These are phyloP conservation scores for Epinephelus moara DNA, from an alignment of 2,113 vertebrate species.

Conservation along the genomic window DNA sequence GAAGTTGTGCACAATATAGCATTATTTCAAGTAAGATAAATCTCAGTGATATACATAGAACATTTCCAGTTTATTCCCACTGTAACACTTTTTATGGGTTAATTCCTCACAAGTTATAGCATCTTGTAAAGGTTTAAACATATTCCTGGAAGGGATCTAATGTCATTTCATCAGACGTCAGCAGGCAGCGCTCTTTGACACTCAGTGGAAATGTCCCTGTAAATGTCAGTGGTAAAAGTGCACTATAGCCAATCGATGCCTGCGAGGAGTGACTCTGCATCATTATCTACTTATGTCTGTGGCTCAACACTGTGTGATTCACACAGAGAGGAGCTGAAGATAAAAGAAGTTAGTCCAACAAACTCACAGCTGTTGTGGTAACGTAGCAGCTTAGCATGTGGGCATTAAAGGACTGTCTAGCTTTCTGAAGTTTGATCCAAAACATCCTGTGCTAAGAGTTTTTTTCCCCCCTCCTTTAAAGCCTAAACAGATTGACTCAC, in stretches of 20 bases:
- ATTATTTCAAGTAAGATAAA: not conserved
- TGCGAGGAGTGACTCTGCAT: conserved; percentile 30
- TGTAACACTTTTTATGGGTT: not conserved
- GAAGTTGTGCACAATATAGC: not conserved
- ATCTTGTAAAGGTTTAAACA: conserved; percentile 5
- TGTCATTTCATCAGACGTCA: conserved; percentile 30
- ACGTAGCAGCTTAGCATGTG: conserved; percentile 8
- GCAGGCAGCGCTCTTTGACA: conserved; percentile 18
- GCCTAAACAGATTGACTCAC: conserved; percentile 36
- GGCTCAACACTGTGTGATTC: conserved; percentile 29
- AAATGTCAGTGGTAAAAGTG: conserved; percentile 60
- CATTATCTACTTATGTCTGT: conserved; percentile 47
- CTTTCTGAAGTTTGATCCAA: conserved; percentile 32
- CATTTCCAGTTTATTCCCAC: not conserved
- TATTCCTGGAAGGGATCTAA: not conserved
- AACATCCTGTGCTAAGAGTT: conserved; percentile 3
- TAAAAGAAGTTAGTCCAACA: conserved; percentile 41
- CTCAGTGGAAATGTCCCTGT: conserved; percentile 46
- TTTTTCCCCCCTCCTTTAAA: not conserved
- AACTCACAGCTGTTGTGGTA: conserved; percentile 55
- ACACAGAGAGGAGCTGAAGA: not conserved
- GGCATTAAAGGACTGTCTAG: conserved; percentile 29
- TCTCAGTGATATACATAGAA: not conserved
- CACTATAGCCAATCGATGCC: conserved; percentile 43
- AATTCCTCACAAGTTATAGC: not conserved